phyloP scores from a whole-genome alignment of 2,888 invertebrate species.

The Abrostola tripartita region DNA sequence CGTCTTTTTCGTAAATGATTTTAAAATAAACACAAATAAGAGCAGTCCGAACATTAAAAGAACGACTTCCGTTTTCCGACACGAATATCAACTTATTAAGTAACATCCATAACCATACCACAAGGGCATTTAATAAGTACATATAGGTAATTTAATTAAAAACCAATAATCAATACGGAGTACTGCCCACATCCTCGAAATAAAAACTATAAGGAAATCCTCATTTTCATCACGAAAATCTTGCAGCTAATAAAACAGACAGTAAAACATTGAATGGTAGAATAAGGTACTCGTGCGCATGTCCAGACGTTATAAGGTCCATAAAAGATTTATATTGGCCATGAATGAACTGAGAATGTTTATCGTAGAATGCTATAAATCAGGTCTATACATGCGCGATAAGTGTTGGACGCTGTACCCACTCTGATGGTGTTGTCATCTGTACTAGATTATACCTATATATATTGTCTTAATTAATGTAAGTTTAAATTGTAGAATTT shows the following conservation, averaged over 20 bases:
- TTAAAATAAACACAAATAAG: no score
- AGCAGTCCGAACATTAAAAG: no score
- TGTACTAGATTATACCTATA: slow-evolving; percentile 14
- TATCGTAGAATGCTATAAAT: slow-evolving; percentile 42
- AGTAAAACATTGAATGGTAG: not conserved
- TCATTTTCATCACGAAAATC: slow-evolving; percentile 21
- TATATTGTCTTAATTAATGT: no score
- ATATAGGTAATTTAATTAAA: slow-evolving; percentile 6
- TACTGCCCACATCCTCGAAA: slow-evolving; percentile 27
- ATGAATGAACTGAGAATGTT: slow-evolving; percentile 43
- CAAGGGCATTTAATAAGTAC: slow-evolving; percentile 18
- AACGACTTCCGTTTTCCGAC: no score
- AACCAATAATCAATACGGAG: slow-evolving; percentile 19
- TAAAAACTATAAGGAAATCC: slow-evolving; percentile 32
- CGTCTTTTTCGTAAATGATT: no score
- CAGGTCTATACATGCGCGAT: slow-evolving; percentile 7
- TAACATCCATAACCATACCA: not conserved
- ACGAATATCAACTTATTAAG: no score
- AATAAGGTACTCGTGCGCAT: slow-evolving; percentile 7
- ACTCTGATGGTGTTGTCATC: slow-evolving; percentile 13
- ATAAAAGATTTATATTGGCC: slow-evolving; percentile 42
- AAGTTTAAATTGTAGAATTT: no score
- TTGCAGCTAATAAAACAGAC: slow-evolving; percentile 22
- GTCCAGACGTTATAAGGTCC: slow-evolving; percentile 13
- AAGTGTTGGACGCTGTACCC: slow-evolving; percentile 17